Evolutionary conservation across 2,888 invertebrate species (phyloP), one percentile per base, ranked within the genome.

Genomic region (Harpalus rubripes): DNA sequence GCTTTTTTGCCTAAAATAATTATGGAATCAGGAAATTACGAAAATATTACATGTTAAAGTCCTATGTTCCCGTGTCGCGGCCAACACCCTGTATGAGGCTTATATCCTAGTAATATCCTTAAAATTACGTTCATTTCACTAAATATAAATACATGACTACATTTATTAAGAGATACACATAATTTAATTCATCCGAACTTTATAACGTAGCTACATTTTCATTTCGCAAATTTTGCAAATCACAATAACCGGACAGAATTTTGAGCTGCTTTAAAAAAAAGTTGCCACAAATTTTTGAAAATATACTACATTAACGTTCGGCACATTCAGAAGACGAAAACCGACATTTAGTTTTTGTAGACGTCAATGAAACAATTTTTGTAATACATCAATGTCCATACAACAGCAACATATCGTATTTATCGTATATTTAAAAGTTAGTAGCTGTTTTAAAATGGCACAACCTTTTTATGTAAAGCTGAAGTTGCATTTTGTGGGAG

Each of bases 391-490:
- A 61, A 80, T 80, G 80, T 80, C 80, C 80, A 80, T 80, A 80
- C 80, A 80, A 80, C 80, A 80, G 80, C 80, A 80, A 80, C 63
- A 80, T 80, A 80, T 61, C 59, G 80, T 80, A 81, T 81, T 81
- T 52, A 56, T 39, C 56, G 22, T 81, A 68, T 81, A 32, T 81
- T 52, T 68, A 58, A 32, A 44, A 65, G 72, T 81, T 81, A 68
- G 52, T 81, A 58, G 68, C 61, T 81, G 68, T 65, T 81, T 81
- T 58, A 81, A 81, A 68, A 58, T 81, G 81, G 81, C 81, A 81
- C 81, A 81, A 81, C 81, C 81, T 81, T 81, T 81, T 81, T 52
- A 68, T 81, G 81, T 81, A 81, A 81, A 81, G 81, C 81, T 81
- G 72, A 56, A 81, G 81, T 81, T 81, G 52, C 81, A 68, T 81